Evolutionary conservation across 2,888 invertebrate genomes (phyloP), one percentile per base, ranked within the genome.

Genomic region (Rhingia campestris): DNA sequence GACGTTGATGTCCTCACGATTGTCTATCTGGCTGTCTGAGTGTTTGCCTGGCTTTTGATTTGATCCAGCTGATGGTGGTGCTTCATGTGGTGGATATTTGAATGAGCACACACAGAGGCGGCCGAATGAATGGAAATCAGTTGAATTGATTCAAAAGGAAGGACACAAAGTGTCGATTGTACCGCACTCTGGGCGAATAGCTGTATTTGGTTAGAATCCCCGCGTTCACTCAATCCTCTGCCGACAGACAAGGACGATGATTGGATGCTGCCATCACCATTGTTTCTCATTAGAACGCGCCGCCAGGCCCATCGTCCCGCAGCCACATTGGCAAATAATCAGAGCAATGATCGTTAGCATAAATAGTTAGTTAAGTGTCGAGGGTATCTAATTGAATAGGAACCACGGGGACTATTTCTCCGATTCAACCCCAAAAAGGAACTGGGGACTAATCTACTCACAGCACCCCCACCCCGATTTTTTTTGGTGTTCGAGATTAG

Each of bases 281-380:
- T 33, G 64, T 53, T 67, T 59, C 66, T 77, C 64, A 63, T 66
- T 77, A 63, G 61, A 69, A 49, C 30, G 64, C 51, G 64, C 51
- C 59, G 59, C 81, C 43, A 56, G 37, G 22, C 51, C 61, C 41
- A 63, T 56, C 32, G 43, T 58, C 51, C 58, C 69, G 22, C 22
- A 12, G 63, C 67, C 82, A 82, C 76, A 79, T 82, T 54, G 58
- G 70, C 80, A 84, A 80, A 84, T 84, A 84, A 84, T 84, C 84
- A 75, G 74, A 80, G 59, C 84, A 74, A 70, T 84, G 79, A 84
- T 80, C 74, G 75, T 84, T 80, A 80, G 84, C 84, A 84, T 84
- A 84, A 84, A 84, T 74, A 84, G 69, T 70, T 63, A 64, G 73
- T 61, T 73, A 74, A 79, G 74, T 75, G 73, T 80, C 66, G 59